phyloP scores from a whole-genome alignment of 1,140 invertebrate species.

The Galleria mellonella region DNA sequence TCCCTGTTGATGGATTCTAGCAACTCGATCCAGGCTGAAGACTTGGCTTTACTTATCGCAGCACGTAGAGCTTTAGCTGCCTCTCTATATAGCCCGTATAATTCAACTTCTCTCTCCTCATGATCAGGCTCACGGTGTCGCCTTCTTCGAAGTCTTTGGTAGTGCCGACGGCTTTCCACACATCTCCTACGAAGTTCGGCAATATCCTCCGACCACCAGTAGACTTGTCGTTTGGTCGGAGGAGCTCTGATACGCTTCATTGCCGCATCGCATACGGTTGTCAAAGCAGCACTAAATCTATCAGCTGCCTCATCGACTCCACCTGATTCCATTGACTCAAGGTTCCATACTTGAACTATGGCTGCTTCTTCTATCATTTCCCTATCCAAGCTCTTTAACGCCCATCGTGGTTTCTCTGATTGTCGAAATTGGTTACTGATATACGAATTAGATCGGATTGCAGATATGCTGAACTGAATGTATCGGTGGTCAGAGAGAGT shows the following conservation, averaged over 20 bases:
- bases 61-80: not conserved
- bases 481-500: constrained; percentile 10
- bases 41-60: not conserved
- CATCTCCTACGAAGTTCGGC: not conserved
- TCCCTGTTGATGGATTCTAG: not conserved
- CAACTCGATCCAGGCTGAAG: not conserved
- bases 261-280: not conserved
- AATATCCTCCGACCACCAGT: constrained; percentile 1
- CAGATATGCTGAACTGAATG: constrained; percentile 3
- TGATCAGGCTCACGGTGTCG: not conserved
- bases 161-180: not conserved
- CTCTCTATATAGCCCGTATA: not conserved
- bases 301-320: not conserved
- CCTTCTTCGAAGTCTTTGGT: not conserved
- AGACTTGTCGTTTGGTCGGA: not conserved
- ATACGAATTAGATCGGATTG: not conserved
- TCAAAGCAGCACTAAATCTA: not conserved
- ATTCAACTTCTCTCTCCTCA: not conserved
- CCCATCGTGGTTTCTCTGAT: not conserved
- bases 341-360: not conserved
- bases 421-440: not conserved
- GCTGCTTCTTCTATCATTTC: not conserved
- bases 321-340: not conserved
- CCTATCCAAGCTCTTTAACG: not conserved
- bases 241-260: not conserved